Evolutionary conservation across 2,797 vertebrate genomes (phyloP), one percentile per base, ranked within the genome.

Genomic region (Onychomys leucogaster): DNA sequence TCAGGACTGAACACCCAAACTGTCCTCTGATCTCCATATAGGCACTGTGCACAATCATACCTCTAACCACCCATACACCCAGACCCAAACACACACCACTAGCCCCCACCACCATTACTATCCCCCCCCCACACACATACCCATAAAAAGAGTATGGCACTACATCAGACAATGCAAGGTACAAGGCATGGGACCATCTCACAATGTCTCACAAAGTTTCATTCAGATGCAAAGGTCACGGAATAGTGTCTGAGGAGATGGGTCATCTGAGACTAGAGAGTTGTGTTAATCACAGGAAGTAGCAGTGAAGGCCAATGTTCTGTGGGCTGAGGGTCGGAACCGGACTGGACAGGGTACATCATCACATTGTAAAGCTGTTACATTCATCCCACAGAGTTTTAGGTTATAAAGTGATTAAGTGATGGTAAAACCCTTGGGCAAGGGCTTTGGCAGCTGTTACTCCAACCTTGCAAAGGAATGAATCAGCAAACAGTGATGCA

Each of bases 261-360:
- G 46, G 21, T 0, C 41, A 57, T 10, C 37, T 43, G 80, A 80
- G 52, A 71, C 7, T n/a, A 92, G 49, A 91, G 21, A 6, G 0
- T 46, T 11, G 12, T 13, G 6, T 32, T 4, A 69, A 25, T 57
- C 55, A n/a, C 16, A 84, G 77, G 9, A 90, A 73, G 16, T 46
- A 9, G 41, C 13, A 4, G 5, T 52, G 27, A 7, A 5, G 21
- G 2, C 21, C 5, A 1, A 61, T n/a, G 4, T 29, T 2, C n/a
- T 73, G 2, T 16, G 32, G 71, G 55, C 29, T 34, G 25, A 43
- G 6, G 16, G 17, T 59, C 49, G 29, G 34, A 83, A 82, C 27
- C 32, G 94, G 29, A 80, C 65, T 37, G 65, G 71, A 80, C 6
- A 49, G 0, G 41, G 6, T 0, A 14, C 17, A 46, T 6, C 80